Percentiles rank a stretch among this genome's conserved stretches.
Conservation (phyloP, 2,797 vertebrate genomes). For the Ctenopoma multispine region DNA sequence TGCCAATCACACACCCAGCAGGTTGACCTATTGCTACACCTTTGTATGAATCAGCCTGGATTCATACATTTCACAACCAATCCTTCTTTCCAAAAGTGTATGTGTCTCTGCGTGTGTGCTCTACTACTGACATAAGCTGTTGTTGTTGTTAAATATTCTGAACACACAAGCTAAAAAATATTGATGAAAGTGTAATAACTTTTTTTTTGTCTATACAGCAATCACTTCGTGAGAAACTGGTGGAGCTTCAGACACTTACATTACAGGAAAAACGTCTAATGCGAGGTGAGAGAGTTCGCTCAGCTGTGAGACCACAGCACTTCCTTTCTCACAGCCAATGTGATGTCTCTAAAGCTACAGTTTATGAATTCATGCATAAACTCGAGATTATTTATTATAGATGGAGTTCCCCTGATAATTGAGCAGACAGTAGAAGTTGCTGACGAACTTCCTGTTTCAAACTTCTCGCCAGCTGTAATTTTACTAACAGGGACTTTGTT, state of each 20-base stretch:
- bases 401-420: conserved; percentile 59
- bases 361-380: conserved; percentile 14
- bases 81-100: neutral
- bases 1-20: neutral
- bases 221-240: conserved; percentile 87
- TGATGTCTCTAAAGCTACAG: conserved; percentile 3
- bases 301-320: conserved; percentile 79
- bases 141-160: neutral
- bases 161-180: neutral
- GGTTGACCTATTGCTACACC: neutral
- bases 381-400: conserved; percentile 24
- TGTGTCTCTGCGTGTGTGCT: neutral
- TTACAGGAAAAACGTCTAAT: conserved; percentile 88
- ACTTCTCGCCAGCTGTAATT: conserved; percentile 24
- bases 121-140: too few species aligned
- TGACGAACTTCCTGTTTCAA: conserved; percentile 47
- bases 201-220: conserved; percentile 80
- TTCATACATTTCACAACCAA: neutral
- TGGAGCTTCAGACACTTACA: conserved; percentile 88
- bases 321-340: conserved; percentile 62
- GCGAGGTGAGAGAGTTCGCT: conserved; percentile 83
- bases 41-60: neutral
- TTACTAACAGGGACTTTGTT: conserved; percentile 20
- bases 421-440: conserved; percentile 1
- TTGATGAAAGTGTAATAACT: conserved; percentile 25